Evolutionary conservation across 1,140 invertebrate genomes (phyloP), one percentile per base, ranked within the genome.

Genomic region (Leptinotarsa lineolata): DNA sequence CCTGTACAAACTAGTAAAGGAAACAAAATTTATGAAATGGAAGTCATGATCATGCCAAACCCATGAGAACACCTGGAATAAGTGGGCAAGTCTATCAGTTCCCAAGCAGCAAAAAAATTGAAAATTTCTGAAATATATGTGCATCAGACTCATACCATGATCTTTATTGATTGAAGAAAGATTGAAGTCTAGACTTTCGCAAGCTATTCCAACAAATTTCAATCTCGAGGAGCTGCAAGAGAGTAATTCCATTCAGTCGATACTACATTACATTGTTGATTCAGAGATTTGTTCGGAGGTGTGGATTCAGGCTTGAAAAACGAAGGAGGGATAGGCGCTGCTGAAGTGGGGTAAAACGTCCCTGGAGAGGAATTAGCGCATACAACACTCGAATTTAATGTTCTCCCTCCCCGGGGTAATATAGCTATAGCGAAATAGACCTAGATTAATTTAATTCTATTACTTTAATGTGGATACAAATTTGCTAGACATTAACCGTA

Each of bases 401-500:
- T 72, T 67, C 70, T 65, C 69, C 70, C 70, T 72, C 75, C 77
- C 72, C 64, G 59, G 73, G 77, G 78, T 77, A 80, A 80, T 80
- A 78, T 78, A 80, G 78, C 72, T 80, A 78, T 76, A 76, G 75
- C 66, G 76, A 77, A 79, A 80, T 79, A 79, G 77, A 74, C 77
- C 77, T 76, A 78, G 78, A 81, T 81, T 81, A 77, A 81, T 81
- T 81, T 81, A 81, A 81, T 81, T 81, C 80, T 74, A 81, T 81
- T 81, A 81, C 80, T 78, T 79, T 79, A 81, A 81, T 77, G 80
- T 76, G 78, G 77, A 80, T 79, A 80, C 77, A 79, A 81, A 81
- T 70, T 45, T 70, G 59, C 21, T 18, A 76, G 30, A 76, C 71
- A 71, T 61, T 63, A 69, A 68, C 70, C 68, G 54, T 44, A 18